Conservation (phyloP, 2,888 invertebrate genomes). For the Leptopterna dolabrata region DNA sequence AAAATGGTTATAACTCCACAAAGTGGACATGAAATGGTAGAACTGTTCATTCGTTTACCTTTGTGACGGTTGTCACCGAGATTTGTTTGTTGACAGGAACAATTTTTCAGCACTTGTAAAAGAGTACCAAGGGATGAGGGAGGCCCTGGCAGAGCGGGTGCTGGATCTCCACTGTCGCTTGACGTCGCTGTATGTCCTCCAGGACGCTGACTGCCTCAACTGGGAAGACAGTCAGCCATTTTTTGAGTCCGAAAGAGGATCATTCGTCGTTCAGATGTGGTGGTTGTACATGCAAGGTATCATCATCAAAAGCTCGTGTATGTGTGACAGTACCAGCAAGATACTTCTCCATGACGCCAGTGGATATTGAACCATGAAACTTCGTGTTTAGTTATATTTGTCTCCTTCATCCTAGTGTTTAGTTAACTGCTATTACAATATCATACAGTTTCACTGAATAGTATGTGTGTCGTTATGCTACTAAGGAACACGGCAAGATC, state of each 20-base stretch:
- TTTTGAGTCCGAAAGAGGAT: slow-evolving; percentile 80
- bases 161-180: slow-evolving; percentile 84
- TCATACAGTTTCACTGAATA: too few relatives aligned
- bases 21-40: too few relatives aligned
- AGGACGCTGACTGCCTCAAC: slow-evolving; percentile 82
- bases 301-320: neutral
- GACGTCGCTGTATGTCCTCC: slow-evolving; percentile 81
- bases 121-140: slow-evolving; percentile 84
- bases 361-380: neutral
- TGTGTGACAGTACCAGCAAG: too few relatives aligned
- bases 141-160: slow-evolving; percentile 84
- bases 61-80: too few relatives aligned
- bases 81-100: neutral
- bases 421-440: too few relatives aligned
- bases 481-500: slow-evolving; percentile 79
- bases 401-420: too few relatives aligned
- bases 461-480: neutral
- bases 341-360: neutral
- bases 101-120: slow-evolving; percentile 70
- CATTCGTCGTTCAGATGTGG: slow-evolving; percentile 88
- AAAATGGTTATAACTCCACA: too few relatives aligned
- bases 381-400: neutral
- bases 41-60: too few relatives aligned
- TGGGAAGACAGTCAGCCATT: slow-evolving; percentile 77
- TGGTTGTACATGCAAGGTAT: slow-evolving; percentile 87